Conservation (phyloP, 2,797 vertebrate species). For the Pantherophis alleghaniensis region DNA sequence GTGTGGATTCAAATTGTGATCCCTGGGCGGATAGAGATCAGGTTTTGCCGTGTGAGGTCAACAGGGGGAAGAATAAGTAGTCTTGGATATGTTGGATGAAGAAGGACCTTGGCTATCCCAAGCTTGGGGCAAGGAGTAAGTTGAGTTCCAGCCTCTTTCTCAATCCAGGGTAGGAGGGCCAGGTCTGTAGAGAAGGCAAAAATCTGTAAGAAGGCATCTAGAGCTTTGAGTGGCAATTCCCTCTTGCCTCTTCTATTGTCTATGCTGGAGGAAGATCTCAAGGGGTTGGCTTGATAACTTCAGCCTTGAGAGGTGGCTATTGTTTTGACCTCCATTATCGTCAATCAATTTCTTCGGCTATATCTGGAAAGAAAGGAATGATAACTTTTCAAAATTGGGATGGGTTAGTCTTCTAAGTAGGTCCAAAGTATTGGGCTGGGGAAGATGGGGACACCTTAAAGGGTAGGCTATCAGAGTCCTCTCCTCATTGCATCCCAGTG, state of each 20-base stretch:
- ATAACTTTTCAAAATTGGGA: neutral
- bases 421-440: neutral
- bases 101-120: no score
- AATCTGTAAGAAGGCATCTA: neutral
- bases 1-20: neutral
- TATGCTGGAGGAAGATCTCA: accelerated
- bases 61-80: neutral
- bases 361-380: slow-evolving; percentile 23
- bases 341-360: slow-evolving; percentile 58
- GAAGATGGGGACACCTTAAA: no score
- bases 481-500: neutral
- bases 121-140: no score
- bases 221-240: neutral
- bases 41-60: neutral
- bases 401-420: neutral
- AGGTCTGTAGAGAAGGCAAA: neutral
- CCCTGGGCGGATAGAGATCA: neutral
- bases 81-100: neutral
- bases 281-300: neutral
- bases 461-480: neutral
- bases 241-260: neutral
- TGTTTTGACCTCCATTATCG: neutral
- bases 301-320: neutral
- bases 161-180: neutral
- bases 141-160: neutral